Percentiles rank a stretch among this genome's conserved stretches.
These are phyloP conservation scores for Brachyistius frenatus DNA, from an alignment of 2,113 vertebrate genomes.

Conservation along the genomic window DNA sequence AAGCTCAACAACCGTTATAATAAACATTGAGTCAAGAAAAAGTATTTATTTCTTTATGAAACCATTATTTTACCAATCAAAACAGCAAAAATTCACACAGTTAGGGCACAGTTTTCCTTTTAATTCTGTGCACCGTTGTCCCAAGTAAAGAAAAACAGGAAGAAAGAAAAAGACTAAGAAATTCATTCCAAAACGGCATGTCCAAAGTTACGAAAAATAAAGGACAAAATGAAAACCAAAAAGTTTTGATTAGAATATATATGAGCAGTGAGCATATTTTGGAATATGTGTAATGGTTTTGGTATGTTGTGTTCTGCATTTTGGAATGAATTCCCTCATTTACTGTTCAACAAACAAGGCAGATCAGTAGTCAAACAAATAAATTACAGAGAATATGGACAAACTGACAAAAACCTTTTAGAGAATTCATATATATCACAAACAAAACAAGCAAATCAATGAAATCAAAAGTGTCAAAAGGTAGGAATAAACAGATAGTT, in stretches of 20 bases:
- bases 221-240: not conserved
- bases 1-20: too few species aligned
- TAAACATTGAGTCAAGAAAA: not conserved
- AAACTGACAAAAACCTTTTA: conserved; percentile 43
- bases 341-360: conserved; percentile 53
- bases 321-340: conserved; percentile 30
- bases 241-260: not conserved
- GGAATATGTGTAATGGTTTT: not conserved
- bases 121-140: conserved; percentile 85
- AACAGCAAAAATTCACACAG: conserved; percentile 51
- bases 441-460: conserved; percentile 13
- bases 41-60: conserved; percentile 58
- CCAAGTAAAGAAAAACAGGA: conserved; percentile 71
- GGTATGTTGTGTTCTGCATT: conserved; percentile 16
- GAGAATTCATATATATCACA: conserved; percentile 44
- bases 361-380: conserved; percentile 87
- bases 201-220: conserved; percentile 29
- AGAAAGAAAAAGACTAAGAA: not conserved
- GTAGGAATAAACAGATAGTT: too few species aligned
- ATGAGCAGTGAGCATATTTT: not conserved
- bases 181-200: conserved; percentile 35
- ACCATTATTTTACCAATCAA: conserved; percentile 31
- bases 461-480: not conserved
- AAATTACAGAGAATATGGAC: conserved; percentile 84
- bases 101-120: conserved; percentile 58